Base-by-base conservation (phyloP, 2,888 invertebrate species). In the Tinea trinotella region DNA sequence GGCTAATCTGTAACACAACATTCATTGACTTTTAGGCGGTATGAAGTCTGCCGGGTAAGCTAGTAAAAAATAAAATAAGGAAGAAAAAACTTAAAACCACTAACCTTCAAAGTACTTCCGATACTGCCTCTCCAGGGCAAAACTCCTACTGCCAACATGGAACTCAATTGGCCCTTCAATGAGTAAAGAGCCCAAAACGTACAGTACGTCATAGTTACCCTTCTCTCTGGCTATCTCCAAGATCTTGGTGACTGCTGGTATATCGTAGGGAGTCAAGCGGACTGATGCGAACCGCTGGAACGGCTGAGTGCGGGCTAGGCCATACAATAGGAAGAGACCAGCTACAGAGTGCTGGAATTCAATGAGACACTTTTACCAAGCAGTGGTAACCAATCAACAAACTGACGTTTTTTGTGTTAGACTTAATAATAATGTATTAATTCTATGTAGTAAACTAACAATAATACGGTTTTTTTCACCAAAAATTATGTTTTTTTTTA, bases 91-190 rank as follows among this genome's bases (percentile, higher is more conserved):
- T n/a, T n/a, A 30, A 30, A 30, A 30, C 22, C 22, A 54, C 64
- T 60, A 58, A 82, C 84, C 77, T 59, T 79, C 77, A 35, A 73
- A 64, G 59, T 82, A 76, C 55, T 82, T 83, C 55, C 69, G 67
- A 0, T 73, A 56, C 0, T 66, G 30, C 0, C 52, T 40, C 34
- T 85, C 84, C 64, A 82, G 66, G 4, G 79, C 82, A 2, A 74
- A 61, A 49, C 79, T 77, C 1, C 81, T 59, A 0, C 60, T 54
- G 0, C 57, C 66, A 0, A 69, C 74, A 3, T 76, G 76, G 57
- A 63, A 82, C 52, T 80, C 70, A 6, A 62, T 64, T 0, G 74
- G 71, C 0, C 74, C 70, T 10, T 64, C 60, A 0, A 71, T 62
- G 1, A 83, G 64, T 3, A 84, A 56, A 0, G 65, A 61, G 0